Conservation (phyloP, 1,140 invertebrate species). For the Drosophila lacertosa region DNA sequence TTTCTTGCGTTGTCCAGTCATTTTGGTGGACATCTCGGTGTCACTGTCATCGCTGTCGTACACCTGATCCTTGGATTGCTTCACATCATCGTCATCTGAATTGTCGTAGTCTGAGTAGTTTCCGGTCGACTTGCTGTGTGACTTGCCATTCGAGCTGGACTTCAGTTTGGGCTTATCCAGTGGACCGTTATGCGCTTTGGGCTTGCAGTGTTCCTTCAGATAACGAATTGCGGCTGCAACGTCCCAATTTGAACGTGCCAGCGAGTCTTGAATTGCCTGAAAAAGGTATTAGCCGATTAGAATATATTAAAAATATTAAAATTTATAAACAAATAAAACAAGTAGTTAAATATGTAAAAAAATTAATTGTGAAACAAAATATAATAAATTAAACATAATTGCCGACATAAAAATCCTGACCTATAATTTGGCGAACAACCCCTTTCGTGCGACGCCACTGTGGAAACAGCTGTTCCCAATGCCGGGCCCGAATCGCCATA, state of each 20-base stretch:
- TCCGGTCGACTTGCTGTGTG: constrained; percentile 30
- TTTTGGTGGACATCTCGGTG: constrained; percentile 88
- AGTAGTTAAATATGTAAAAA: background rate
- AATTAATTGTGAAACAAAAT: too few species aligned
- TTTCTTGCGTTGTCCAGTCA: constrained; percentile 88
- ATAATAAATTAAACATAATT: background rate
- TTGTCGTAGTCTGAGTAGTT: constrained; percentile 71
- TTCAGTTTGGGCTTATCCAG: constrained; percentile 52
- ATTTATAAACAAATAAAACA: background rate
- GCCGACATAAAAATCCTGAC: constrained; percentile 4
- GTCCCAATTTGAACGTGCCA: constrained; percentile 75
- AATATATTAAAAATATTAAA: background rate
- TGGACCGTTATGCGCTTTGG: constrained; percentile 46
- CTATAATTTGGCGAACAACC: background rate
- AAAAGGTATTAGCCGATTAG: background rate
- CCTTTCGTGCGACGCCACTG: constrained; percentile 40
- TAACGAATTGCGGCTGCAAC: constrained; percentile 66
- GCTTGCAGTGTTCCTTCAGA: constrained; percentile 66
- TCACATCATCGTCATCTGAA: constrained; percentile 68
- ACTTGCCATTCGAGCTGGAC: constrained; percentile 58
- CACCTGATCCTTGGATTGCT: constrained; percentile 73
- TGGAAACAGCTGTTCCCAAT: constrained; percentile 61
- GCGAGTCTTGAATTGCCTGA: constrained; percentile 78
- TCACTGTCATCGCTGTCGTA: constrained; percentile 89
- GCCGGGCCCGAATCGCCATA: constrained; percentile 64